These are phyloP conservation scores for Fragum fragum DNA, from an alignment of 2,888 invertebrate species.

Conservation along the genomic window DNA sequence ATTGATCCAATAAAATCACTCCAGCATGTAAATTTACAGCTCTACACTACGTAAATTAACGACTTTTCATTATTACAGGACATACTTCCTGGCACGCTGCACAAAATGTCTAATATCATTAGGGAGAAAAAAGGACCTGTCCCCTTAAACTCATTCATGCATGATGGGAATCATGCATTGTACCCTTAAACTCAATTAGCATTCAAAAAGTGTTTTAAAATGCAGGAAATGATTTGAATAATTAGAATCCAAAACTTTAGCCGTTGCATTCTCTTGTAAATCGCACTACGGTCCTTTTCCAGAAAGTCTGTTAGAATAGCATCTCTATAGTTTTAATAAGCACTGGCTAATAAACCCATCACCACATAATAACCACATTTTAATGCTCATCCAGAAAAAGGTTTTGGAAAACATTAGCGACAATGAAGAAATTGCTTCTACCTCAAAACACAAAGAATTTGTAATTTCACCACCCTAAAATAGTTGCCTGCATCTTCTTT, in stretches of 20 bases:
- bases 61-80: not conserved
- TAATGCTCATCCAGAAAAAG: too few species aligned
- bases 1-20: not conserved
- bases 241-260: not conserved
- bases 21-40: not conserved
- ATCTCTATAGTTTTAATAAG: too few species aligned
- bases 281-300: too few species aligned
- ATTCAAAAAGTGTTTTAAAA: not conserved
- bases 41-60: not conserved
- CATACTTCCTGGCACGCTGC: not conserved
- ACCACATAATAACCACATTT: too few species aligned
- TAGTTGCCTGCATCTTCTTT: too few species aligned
- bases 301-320: too few species aligned
- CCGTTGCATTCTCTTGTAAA: too few species aligned
- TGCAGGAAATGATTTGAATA: not conserved
- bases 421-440: too few species aligned
- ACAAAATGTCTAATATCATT: slow-evolving; percentile 6
- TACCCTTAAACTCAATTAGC: not conserved
- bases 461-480: too few species aligned
- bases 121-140: not conserved
- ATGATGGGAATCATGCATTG: not conserved
- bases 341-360: too few species aligned
- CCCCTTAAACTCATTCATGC: not conserved
- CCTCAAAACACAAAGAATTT: too few species aligned
- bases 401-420: too few species aligned